These are phyloP conservation scores for Pilophorus perplexus DNA, from an alignment of 2,888 invertebrate genomes.

Conservation along the genomic window DNA sequence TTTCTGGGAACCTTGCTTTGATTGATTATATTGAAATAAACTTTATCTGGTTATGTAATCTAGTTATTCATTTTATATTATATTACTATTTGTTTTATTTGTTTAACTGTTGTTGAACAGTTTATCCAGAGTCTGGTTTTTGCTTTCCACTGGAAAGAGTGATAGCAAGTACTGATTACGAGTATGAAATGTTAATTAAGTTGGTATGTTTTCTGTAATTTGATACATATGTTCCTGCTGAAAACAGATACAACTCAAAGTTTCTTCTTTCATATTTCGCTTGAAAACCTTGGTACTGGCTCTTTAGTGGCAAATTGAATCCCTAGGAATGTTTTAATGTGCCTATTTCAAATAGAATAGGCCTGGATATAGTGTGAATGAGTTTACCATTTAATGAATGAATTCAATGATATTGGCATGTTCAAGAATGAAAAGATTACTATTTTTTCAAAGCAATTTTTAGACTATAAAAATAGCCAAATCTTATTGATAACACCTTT, in stretches of 20 bases:
- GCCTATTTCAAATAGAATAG: background rate
- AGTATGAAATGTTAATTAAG: too few species aligned
- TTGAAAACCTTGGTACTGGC: background rate
- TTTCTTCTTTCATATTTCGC: too few species aligned
- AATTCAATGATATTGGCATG: too few species aligned
- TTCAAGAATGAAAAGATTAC: too few species aligned
- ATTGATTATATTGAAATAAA: too few species aligned
- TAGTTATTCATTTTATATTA: background rate
- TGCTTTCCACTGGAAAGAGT: background rate
- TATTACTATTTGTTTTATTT: background rate
- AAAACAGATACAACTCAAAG: too few species aligned
- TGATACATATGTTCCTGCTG: background rate
- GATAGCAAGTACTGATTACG: slow-evolving; percentile 1
- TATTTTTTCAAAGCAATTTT: slow-evolving; percentile 1
- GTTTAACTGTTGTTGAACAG: background rate
- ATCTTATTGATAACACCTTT: too few species aligned
- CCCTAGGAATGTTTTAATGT: too few species aligned
- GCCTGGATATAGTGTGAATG: background rate
- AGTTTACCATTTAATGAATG: too few species aligned
- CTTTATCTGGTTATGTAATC: background rate
- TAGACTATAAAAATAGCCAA: too few species aligned
- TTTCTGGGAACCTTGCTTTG: too few species aligned
- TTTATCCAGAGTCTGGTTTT: background rate
- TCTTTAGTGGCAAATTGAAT: background rate
- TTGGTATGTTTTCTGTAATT: background rate